Percentiles rank a stretch among this genome's conserved stretches.
These are phyloP conservation scores for Eclectus roratus DNA, from an alignment of 2,113 vertebrate genomes.

Conservation along the genomic window DNA sequence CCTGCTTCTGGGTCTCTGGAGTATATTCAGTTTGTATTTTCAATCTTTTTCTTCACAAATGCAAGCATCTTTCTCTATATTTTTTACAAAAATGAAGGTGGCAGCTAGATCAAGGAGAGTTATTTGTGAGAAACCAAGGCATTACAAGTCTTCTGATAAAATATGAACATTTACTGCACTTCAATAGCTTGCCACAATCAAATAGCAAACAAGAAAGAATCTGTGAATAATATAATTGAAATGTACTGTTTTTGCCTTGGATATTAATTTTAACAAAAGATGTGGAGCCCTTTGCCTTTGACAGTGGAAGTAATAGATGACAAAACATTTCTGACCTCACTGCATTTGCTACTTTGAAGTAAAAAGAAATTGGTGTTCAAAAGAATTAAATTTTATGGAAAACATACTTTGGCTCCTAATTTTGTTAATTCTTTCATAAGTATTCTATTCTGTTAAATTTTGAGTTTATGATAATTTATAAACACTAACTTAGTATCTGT, in stretches of 20 bases:
- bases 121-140: background rate
- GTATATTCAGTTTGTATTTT: background rate
- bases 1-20: background rate
- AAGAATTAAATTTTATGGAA: background rate
- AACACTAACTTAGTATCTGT: background rate
- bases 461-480: background rate
- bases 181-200: background rate
- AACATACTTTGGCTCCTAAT: background rate
- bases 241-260: background rate
- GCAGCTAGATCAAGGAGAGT: background rate
- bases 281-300: background rate
- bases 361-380: background rate
- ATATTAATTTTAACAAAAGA: background rate
- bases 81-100: background rate
- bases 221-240: background rate
- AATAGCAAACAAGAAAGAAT: background rate
- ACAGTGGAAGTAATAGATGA: background rate
- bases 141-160: background rate
- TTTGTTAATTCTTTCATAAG: background rate
- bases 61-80: background rate
- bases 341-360: background rate
- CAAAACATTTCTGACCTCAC: background rate
- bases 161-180: background rate
- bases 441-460: background rate
- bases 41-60: background rate